These are phyloP conservation scores for Reticulitermes speratus DNA, from an alignment of 1,140 invertebrate species.

Conservation along the genomic window DNA sequence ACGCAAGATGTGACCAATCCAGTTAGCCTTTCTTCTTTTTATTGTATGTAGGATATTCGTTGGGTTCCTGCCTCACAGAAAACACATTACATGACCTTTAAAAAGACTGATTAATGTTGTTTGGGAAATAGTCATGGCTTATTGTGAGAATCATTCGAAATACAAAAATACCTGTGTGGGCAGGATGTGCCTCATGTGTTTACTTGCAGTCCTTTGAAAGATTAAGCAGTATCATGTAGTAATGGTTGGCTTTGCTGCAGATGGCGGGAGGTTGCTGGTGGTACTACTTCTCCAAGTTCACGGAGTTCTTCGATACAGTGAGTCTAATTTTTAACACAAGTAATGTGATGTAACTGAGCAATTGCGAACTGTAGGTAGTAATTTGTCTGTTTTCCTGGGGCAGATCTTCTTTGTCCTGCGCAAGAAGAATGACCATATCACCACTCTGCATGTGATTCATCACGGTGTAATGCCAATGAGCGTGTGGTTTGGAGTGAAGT, in stretches of 20 bases:
- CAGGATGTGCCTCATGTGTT: too few relatives aligned
- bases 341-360: not conserved
- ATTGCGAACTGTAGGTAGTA: not conserved
- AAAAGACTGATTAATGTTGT: too few relatives aligned
- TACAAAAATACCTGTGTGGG: too few relatives aligned
- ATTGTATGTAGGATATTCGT: too few relatives aligned
- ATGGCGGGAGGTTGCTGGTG: slow-evolving; percentile 77
- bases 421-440: slow-evolving; percentile 83
- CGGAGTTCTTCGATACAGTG: slow-evolving; percentile 85
- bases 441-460: slow-evolving; percentile 87
- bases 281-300: slow-evolving; percentile 89
- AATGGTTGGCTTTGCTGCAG: slow-evolving; percentile 46
- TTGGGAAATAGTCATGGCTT: too few relatives aligned
- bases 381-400: slow-evolving; percentile 44
- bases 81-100: too few relatives aligned
- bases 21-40: too few relatives aligned
- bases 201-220: too few relatives aligned
- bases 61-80: too few relatives aligned
- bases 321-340: slow-evolving; percentile 35
- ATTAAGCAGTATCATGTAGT: too few relatives aligned
- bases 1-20: too few relatives aligned
- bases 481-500: slow-evolving; percentile 91
- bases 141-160: too few relatives aligned
- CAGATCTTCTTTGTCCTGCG: slow-evolving; percentile 80
- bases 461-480: slow-evolving; percentile 90